Evolutionary conservation across 1,140 invertebrate genomes (phyloP).

Genomic region (Neodiprion fabricii): DNA sequence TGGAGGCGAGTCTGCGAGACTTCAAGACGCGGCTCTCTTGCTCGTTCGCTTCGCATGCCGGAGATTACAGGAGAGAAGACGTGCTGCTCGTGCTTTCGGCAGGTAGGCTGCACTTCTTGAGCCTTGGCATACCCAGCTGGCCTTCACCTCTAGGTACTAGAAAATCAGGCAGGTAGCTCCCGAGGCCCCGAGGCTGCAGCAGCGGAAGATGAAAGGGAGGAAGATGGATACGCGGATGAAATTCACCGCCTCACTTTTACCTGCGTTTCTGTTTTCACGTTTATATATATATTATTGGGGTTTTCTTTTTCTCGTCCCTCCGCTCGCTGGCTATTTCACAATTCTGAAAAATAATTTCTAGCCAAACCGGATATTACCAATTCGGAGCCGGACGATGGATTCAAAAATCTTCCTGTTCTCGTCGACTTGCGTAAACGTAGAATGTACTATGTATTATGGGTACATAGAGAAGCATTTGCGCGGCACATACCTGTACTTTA

Average conservation of each 20-base stretch:
- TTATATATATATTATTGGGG: neutral
- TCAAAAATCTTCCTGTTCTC: slow-evolving; percentile 7
- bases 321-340: neutral
- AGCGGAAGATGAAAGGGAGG: no score
- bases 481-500: no score
- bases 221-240: no score
- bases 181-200: no score
- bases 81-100: neutral
- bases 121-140: no score
- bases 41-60: neutral
- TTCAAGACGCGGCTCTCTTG: neutral
- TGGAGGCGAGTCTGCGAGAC: neutral
- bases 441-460: no score
- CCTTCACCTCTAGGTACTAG: no score
- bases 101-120: neutral
- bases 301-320: neutral
- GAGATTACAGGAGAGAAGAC: neutral
- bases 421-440: no score
- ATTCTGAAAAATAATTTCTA: neutral
- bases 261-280: neutral
- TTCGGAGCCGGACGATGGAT: slow-evolving; percentile 36
- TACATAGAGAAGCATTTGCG: no score
- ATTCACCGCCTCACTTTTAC: no score
- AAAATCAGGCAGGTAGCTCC: no score
- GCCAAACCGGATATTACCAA: slow-evolving; percentile 50